Base-by-base conservation (phyloP, 2,888 invertebrate genomes). In the Dasysyrphus albostriatus region DNA sequence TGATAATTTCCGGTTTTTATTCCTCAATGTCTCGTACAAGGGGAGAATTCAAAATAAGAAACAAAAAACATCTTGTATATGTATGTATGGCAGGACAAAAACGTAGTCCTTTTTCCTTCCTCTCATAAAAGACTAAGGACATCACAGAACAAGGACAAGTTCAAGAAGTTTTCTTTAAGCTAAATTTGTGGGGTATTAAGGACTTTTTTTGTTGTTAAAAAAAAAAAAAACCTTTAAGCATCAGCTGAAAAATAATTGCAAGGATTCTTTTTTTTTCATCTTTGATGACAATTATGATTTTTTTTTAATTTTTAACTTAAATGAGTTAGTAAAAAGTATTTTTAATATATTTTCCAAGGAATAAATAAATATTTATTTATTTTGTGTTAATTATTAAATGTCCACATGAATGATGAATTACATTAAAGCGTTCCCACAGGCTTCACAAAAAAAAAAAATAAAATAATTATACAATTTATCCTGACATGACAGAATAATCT, bases 81-180 rank as follows among this genome's bases (percentile, higher is more conserved):
- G 4, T 14, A 42, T 24, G 24, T 24, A 24, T 44, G 44, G 44
- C 47, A 47, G 16, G 29, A 29, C 7, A 29, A 29, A 54, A 29
- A 32, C 32, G 32, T n/a, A 67, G 51, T 67, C 49, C 34, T 67
- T 49, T 59, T 37, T 59, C 6, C 19, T 19, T 34, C 24, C 24
- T 24, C 16, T 19, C 14, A 19, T 7, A 65, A 47, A 34, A 9
- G 47, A 47, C 29, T 44, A 32, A 69, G 69, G 42, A 61, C 24
- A 10, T 9, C 29, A n/a, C 32, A 80, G 24, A 24, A 84, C 80
- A 84, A 80, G 80, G 81, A 76, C 70, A 67, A 67, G 70, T 80
- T 76, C 75, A 76, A 65, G 58, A 49, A 63, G 69, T 74, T 49
- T 49, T 47, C 37, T 51, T 24, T 2, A 14, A 3, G 29, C 6